Evolutionary conservation across 2,113 vertebrate genomes (phyloP).

Genomic region (Burhinus bistriatus): DNA sequence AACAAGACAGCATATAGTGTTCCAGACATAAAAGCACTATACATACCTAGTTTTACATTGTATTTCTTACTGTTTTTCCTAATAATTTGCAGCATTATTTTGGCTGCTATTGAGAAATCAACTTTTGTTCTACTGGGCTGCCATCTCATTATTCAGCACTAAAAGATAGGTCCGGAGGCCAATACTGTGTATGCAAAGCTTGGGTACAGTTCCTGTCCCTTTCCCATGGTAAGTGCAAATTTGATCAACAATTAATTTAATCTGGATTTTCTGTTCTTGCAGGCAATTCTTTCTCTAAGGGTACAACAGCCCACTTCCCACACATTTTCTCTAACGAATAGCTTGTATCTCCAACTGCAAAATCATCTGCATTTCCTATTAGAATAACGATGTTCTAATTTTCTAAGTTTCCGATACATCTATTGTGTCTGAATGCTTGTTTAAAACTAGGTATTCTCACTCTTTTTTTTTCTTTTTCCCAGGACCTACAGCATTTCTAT

Average conservation of each 20-base stretch:
- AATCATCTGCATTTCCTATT: background rate
- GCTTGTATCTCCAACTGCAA: background rate
- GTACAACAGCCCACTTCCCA: background rate
- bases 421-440: background rate
- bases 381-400: background rate
- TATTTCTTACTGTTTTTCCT: background rate
- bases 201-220: background rate
- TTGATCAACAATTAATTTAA: background rate
- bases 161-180: background rate
- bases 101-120: background rate
- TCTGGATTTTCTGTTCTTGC: background rate
- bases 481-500: background rate
- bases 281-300: background rate
- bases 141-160: background rate
- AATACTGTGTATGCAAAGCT: background rate
- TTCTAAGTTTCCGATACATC: background rate
- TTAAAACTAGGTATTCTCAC: background rate
- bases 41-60: background rate
- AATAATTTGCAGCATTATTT: background rate
- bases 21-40: background rate
- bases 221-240: background rate
- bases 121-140: background rate
- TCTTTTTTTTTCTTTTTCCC: background rate
- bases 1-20: background rate
- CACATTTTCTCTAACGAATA: rapidly evolving